phyloP scores from a whole-genome alignment of 2,797 vertebrate species.

The Tenualosa thibaudeaui region DNA sequence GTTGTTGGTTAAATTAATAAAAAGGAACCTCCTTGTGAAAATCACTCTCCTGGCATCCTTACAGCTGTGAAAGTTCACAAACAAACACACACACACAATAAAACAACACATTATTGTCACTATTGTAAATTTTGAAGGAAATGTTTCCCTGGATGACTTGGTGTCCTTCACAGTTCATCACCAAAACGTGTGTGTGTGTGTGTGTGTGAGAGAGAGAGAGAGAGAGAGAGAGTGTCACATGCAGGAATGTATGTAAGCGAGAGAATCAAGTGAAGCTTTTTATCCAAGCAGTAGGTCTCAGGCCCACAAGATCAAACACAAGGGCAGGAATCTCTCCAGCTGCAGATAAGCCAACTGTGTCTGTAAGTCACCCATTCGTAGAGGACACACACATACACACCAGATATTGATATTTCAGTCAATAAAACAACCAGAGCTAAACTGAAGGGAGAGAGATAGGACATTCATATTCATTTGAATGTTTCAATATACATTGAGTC shows the following conservation, averaged over 20 bases:
- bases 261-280: not conserved
- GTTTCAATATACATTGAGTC: constrained; percentile 44
- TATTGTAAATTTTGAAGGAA: not conserved
- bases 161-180: not conserved
- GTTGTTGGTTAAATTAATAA: no score
- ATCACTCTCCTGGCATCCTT: no score
- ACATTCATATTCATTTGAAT: constrained; percentile 50
- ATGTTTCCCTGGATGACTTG: not conserved
- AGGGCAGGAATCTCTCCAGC: constrained; percentile 53
- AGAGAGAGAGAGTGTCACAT: not conserved
- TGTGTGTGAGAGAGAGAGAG: not conserved
- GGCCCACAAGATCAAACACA: constrained; percentile 60
- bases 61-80: not conserved
- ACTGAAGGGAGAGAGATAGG: constrained; percentile 36
- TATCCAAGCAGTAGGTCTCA: constrained; percentile 48
- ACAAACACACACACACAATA: not conserved
- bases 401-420: constrained; percentile 43
- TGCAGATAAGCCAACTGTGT: constrained; percentile 41
- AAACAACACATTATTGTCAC: not conserved
- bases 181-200: not conserved
- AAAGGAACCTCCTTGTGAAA: no score
- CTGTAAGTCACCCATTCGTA: constrained; percentile 40
- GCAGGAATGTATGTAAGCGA: not conserved
- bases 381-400: constrained; percentile 34
- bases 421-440: constrained; percentile 48